Evolutionary conservation across 1,140 invertebrate species (phyloP).

Genomic region (Physella acuta): DNA sequence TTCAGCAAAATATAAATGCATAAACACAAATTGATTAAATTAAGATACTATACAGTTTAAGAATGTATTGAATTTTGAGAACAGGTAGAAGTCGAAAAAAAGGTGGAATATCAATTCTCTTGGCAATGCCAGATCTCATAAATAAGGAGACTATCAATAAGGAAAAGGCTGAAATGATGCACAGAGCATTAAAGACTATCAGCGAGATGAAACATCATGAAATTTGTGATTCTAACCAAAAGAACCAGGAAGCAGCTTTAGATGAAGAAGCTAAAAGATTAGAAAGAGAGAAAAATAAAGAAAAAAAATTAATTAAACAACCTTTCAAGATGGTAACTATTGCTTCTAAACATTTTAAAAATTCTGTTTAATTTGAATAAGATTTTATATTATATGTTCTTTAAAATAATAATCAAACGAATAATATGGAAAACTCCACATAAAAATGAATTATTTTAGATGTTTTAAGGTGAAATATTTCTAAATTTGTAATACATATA

Average conservation of each 20-base stretch:
- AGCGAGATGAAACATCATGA: conserved; percentile 10
- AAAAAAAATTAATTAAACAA: background rate
- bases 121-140: conserved; percentile 17
- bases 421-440: too few species aligned
- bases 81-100: conserved; percentile 29
- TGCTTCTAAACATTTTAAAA: background rate
- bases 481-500: too few species aligned
- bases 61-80: too few species aligned
- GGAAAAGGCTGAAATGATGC: conserved; percentile 27
- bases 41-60: too few species aligned
- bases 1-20: too few species aligned
- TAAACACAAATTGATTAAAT: too few species aligned
- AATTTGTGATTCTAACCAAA: background rate
- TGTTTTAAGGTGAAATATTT: too few species aligned
- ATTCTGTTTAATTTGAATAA: background rate
- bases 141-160: conserved; percentile 26
- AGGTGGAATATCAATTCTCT: conserved; percentile 28
- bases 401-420: too few species aligned
- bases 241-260: background rate
- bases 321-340: background rate
- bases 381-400: too few species aligned
- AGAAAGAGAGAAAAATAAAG: background rate
- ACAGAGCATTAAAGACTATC: conserved; percentile 25
- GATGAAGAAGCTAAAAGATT: background rate
- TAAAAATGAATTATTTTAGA: too few species aligned